Evolutionary conservation across 2,888 invertebrate genomes (phyloP), one percentile per base, ranked within the genome.

Genomic region (Mactromeris polynyma): DNA sequence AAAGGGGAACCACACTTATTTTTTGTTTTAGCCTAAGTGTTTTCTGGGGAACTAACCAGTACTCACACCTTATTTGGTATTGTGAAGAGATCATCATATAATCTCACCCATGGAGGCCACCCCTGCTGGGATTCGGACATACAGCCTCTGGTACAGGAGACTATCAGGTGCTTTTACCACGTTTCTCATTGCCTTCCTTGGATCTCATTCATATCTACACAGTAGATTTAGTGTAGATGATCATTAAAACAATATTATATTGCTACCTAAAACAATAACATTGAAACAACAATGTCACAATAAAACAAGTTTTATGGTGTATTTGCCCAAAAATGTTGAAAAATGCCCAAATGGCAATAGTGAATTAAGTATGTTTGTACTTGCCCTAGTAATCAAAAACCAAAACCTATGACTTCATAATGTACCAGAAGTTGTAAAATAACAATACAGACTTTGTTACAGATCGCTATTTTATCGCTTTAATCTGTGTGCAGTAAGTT

Each of bases 401-500:
- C 69, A 73, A 73, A 17, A 73, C 33, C 36, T 1, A 33, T 64
- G 58, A 64, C 58, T 64, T 58, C 33, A 33, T 33, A 33, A 33
- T 33, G 33, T 33, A 69, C 26, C 2, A 17, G 4, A 73, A 33
- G 33, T 73, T 3, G 33, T 73, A 73, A 73, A 73, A 42, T 78
- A 77, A 87, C 83, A 87, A 87, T 83, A 69, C 79, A 64, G 9
- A 64, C 83, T 79, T 83, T 87, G 87, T 87, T 38, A 69, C n/a
- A 79, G 64, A 46, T 42, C 42, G 79, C 51, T 40, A 87, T 83
- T 83, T 83, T 79, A 83, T 87, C 87, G 21, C 38, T 11, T 81
- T 21, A 86, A 86, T 81, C 86, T 51, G 31, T 26, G 51, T 40
- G 33, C 58, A 26, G 46, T 81, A 73, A 1, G n/a, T 54, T 38